Evolutionary conservation across 2,888 invertebrate species (phyloP).

Genomic region (Drosophila lutescens): DNA sequence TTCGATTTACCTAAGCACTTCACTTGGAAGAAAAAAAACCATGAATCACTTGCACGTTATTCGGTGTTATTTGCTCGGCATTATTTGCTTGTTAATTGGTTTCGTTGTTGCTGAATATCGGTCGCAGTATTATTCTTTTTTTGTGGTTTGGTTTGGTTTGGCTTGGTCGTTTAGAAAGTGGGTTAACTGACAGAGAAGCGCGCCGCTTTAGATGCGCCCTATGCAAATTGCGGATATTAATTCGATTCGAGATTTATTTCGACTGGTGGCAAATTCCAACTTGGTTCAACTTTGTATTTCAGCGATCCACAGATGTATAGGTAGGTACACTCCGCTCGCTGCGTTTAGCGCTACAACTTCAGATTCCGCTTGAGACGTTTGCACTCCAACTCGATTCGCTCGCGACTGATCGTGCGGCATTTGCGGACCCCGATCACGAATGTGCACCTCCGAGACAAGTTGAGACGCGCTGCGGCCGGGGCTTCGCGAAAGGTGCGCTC

Average conservation of each 20-base stretch:
- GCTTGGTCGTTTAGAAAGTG: slow-evolving; percentile 77
- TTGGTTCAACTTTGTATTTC: slow-evolving; percentile 77
- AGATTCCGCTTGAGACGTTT: slow-evolving; percentile 75
- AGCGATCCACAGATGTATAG: slow-evolving; percentile 10
- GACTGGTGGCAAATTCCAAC: slow-evolving; percentile 68
- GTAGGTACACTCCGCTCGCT: slow-evolving; percentile 33
- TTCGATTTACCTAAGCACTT: slow-evolving; percentile 28
- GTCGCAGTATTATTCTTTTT: slow-evolving; percentile 49
- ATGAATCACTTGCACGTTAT: slow-evolving; percentile 67
- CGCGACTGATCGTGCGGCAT: slow-evolving; percentile 58
- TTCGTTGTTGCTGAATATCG: slow-evolving; percentile 54
- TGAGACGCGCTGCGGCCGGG: slow-evolving; percentile 2
- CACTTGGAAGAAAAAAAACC: slow-evolving; percentile 47
- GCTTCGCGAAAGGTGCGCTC: slow-evolving; percentile 10
- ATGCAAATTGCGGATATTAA: slow-evolving; percentile 60
- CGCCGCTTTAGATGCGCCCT: slow-evolving; percentile 63
- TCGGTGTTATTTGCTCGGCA: slow-evolving; percentile 36
- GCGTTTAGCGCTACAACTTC: slow-evolving; percentile 62
- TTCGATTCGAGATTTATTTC: slow-evolving; percentile 68
- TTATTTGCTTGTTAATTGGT: slow-evolving; percentile 69
- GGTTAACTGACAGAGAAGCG: slow-evolving; percentile 64
- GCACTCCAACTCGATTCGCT: slow-evolving; percentile 75
- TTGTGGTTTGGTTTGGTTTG: slow-evolving; percentile 41
- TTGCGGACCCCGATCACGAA: slow-evolving; percentile 3
- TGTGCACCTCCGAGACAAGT: slow-evolving; percentile 15